Evolutionary conservation across 2,797 vertebrate genomes (phyloP).

Genomic region (Danio tinwini): DNA sequence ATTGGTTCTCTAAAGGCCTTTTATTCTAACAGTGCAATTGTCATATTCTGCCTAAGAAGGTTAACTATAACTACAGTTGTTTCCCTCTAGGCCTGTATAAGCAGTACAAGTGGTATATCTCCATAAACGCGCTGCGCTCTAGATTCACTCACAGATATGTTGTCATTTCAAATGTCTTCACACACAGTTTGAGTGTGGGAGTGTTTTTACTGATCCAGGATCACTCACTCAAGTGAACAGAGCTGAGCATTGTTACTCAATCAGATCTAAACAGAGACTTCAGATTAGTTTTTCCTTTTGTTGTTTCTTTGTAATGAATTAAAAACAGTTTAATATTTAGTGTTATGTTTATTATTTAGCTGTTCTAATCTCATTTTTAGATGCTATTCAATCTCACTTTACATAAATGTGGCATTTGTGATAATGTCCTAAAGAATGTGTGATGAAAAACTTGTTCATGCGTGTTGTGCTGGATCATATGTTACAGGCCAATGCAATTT

Average conservation of each 20-base stretch:
- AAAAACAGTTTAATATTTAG: no score
- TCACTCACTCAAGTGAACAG: constrained; percentile 29
- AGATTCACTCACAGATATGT: background rate
- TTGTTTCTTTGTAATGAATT: no score
- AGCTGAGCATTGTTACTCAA: constrained; percentile 4
- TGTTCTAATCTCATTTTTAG: no score
- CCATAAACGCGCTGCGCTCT: background rate
- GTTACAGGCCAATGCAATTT: constrained; percentile 30
- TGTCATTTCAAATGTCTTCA: constrained; percentile 23
- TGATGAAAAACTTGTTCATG: background rate
- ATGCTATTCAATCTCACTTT: no score
- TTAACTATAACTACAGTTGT: background rate
- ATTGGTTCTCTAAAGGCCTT: background rate
- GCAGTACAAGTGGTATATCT: background rate
- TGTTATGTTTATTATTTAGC: no score
- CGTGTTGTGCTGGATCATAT: background rate
- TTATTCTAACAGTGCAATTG: background rate
- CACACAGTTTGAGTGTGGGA: constrained; percentile 22
- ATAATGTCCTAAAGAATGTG: background rate
- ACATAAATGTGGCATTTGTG: no score
- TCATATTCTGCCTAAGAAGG: background rate
- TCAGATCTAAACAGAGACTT: background rate
- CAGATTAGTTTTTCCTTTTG: no score
- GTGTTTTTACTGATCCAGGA: constrained; percentile 27
- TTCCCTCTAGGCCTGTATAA: background rate